Evolutionary conservation across 2,888 invertebrate genomes (phyloP), one percentile per base, ranked within the genome.

Genomic region (Neoitamus cyanurus): DNA sequence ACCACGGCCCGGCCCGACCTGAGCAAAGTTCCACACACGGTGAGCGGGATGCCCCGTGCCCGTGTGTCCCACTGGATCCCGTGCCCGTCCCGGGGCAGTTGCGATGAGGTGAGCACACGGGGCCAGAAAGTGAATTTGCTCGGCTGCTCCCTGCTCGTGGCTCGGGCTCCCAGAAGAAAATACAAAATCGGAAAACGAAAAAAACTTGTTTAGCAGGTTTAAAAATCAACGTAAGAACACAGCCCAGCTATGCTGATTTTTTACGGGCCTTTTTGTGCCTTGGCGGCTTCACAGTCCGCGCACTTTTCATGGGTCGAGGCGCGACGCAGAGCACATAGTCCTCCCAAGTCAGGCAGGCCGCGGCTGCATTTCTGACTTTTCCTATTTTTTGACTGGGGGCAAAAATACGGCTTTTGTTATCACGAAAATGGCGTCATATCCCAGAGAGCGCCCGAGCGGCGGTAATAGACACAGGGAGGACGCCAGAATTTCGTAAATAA

Each of bases 361-460:
- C 58, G 58, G 42, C 31, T 30, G 82, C 82, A 78, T 11, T 78
- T 78, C 15, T 48, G 48, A 48, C 15, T 34, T 78, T 42, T 69
- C 15, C 78, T 68, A 46, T 68, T 28, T 75, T 69, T 70, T 36
- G 20, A 37, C 20, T 31, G 58, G 58, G 20, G 9, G 25, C 15
- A 34, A 46, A 84, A 84, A 73, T 82, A 31, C 34, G 73, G 69
- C 37, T 69, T 78, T 58, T 69, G 30, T 85, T 73, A 34, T 69
- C 78, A 77, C 82, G 70, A 85, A 84, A 85, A 85, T 85, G 85
- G 85, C 85, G 85, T 85, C 85, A 84, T 46, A 84, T 72, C 72
- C 31, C 20, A 37, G 70, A 73, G 58, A 58, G 58, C 58, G 58
- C n/a, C 42, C 42, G 42, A n/a, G 7, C 58, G 25, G 25, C 58